phyloP scores from a whole-genome alignment of 2,113 vertebrate species.

The Bubalus kerabau region DNA sequence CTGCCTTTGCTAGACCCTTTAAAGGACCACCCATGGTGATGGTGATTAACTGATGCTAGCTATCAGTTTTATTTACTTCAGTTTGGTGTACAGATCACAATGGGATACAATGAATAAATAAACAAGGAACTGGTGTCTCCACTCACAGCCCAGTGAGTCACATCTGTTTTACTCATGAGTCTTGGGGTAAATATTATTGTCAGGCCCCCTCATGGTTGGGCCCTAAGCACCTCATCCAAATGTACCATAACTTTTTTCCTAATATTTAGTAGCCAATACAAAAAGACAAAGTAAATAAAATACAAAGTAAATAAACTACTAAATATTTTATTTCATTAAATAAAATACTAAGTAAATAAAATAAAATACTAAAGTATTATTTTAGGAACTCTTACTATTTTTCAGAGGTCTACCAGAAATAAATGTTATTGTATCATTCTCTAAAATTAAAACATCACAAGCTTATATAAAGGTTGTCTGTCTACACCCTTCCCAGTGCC shows the following conservation, averaged over 20 bases:
- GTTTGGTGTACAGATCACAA: neutral
- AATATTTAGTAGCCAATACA: neutral
- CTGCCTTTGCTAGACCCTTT: neutral
- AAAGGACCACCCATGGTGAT: too few species aligned
- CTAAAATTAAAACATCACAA: neutral
- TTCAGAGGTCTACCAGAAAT: neutral
- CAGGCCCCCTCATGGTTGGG: fast-evolving
- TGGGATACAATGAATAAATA: neutral
- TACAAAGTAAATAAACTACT: neutral
- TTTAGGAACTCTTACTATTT: neutral
- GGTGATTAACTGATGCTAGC: neutral
- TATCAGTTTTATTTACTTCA: neutral
- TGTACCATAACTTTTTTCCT: neutral
- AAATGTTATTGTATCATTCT: neutral
- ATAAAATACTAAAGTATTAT: neutral
- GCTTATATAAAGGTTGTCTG: neutral
- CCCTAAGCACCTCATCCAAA: neutral
- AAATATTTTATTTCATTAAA: too few species aligned
- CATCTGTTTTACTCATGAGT: neutral
- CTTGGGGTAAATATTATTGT: neutral
- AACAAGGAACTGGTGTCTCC: neutral
- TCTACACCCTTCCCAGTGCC: neutral
- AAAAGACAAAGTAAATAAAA: neutral
- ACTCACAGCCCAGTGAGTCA: neutral
- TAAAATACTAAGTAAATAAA: neutral